Evolutionary conservation across 2,888 invertebrate species (phyloP), one percentile per base, ranked within the genome.

Genomic region (Gasteruption jaculator): DNA sequence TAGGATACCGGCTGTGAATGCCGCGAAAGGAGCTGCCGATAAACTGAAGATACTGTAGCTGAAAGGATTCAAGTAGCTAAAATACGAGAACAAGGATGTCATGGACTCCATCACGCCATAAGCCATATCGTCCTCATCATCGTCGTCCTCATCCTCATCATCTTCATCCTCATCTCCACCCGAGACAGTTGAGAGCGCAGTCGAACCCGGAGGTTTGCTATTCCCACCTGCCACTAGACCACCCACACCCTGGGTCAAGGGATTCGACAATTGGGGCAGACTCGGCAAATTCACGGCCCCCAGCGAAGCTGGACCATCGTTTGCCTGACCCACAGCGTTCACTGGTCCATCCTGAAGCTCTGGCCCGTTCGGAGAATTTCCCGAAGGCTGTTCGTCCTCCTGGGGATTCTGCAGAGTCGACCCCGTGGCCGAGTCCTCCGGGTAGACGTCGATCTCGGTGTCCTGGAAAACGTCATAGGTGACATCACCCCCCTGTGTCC

Each of bases 1-100:
- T 10, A 84, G 76, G 1, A 79, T 74, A 0, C 82, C 76, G 1
- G 80, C 77, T 34, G 84, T 76, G 25, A 83, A 68, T 36, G 83
- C 71, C 1, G 77, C 77, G 32, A 84, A 64, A 0, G 85, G 85
- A 0, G 84, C 77, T 31, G 84, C 70, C 36, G 80, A 65, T 54
- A 83, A 53, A 38, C 83, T 76, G 61, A 80, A 73, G 22, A 81
- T 65, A 1, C 79, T 74, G 45, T 80, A 75, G 54, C 76, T 75
- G 5, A 82, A 65, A 0, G 82, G 82, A 63, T 76, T 81, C 1
- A 81, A 58, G 2, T 77, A 71, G 0, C 76, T 72, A 43, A 81
- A 59, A 64, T 78, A 77, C 18, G 75, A 71, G 37, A 80, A 73
- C 6, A 75, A 69, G 14, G 71, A 73, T 5, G 76, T 55, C 8